phyloP scores from a whole-genome alignment of 1,140 invertebrate species.

The Wiebesia pumilae region DNA sequence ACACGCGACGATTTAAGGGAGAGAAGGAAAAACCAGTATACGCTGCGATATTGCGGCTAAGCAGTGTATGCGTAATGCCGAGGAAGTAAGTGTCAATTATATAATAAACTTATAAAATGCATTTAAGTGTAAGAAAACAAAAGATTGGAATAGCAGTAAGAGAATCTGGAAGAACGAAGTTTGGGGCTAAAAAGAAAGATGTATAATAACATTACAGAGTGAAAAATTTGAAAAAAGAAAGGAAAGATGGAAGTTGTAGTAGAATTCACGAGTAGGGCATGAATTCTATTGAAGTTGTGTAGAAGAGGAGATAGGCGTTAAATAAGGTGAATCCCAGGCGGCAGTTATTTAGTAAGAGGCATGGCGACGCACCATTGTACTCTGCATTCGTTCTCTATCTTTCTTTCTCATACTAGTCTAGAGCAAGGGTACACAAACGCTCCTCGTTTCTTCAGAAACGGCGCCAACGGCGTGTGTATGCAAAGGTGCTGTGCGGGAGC shows the following conservation, averaged over 20 bases:
- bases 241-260: background rate
- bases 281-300: slow-evolving; percentile 20
- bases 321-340: slow-evolving; percentile 58
- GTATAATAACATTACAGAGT: background rate
- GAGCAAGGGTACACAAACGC: slow-evolving; percentile 20
- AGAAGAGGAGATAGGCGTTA: background rate
- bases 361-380: background rate
- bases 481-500: background rate
- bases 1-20: background rate
- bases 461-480: background rate
- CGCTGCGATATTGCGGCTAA: background rate
- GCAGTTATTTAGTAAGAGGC: slow-evolving; percentile 65
- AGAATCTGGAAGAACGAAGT: background rate
- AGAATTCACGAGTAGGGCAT: background rate
- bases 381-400: background rate
- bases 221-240: slow-evolving; percentile 6
- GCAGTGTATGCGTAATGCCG: background rate
- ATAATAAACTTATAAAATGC: slow-evolving; percentile 45
- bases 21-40: slow-evolving; percentile 37
- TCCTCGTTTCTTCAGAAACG: background rate
- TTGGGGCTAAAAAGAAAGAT: background rate
- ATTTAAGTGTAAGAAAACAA: background rate
- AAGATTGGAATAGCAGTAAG: background rate
- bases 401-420: slow-evolving; percentile 32
- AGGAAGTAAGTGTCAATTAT: slow-evolving; percentile 43